phyloP scores from a whole-genome alignment of 1,140 invertebrate genomes.

The Acyrthosiphon pisum region DNA sequence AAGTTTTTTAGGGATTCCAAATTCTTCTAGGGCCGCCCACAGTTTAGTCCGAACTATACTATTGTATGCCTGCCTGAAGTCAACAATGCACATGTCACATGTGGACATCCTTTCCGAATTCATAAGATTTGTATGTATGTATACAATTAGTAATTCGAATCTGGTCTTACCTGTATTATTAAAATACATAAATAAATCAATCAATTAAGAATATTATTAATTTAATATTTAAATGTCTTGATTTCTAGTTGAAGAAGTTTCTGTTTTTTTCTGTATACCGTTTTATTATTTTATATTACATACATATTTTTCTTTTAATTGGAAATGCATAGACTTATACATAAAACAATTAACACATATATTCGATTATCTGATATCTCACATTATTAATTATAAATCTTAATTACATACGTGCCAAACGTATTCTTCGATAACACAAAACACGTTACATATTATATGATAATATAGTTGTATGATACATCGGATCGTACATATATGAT shows the following conservation, averaged over 20 bases:
- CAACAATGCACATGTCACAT: too few relatives aligned
- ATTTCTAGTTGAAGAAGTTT: background rate
- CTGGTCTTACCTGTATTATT: background rate
- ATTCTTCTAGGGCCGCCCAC: too few relatives aligned
- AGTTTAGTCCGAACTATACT: too few relatives aligned
- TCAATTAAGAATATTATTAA: background rate
- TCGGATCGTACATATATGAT: background rate
- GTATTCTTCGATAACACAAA: background rate
- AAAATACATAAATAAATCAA: too few relatives aligned
- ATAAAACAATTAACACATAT: background rate
- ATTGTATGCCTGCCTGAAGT: too few relatives aligned
- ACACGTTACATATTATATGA: background rate
- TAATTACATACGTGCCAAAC: background rate
- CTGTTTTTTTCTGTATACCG: background rate
- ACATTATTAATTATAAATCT: conserved; percentile 9
- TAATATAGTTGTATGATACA: background rate
- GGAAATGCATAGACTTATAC: background rate
- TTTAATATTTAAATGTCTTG: background rate
- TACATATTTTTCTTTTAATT: background rate
- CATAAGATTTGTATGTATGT: background rate
- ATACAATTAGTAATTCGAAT: background rate
- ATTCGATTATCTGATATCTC: background rate
- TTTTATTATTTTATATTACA: background rate
- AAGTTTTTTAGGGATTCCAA: too few relatives aligned
- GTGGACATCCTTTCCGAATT: too few relatives aligned